phyloP scores from a whole-genome alignment of 2,888 invertebrate genomes.

The Beris morrisii region DNA sequence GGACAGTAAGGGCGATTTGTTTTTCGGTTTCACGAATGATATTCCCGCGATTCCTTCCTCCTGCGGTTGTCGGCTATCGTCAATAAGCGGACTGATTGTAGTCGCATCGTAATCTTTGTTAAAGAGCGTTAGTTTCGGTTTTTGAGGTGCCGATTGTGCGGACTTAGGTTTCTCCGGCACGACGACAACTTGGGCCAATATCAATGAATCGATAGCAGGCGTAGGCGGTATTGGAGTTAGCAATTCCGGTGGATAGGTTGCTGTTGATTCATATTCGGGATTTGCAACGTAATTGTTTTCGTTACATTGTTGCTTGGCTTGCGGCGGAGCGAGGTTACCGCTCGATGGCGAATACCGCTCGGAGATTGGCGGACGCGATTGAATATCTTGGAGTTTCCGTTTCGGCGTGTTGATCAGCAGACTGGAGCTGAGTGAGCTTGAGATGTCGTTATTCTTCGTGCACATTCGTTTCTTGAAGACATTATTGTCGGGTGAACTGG shows the following conservation, averaged over 20 bases:
- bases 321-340: conserved; percentile 12
- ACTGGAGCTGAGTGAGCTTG: conserved; percentile 54
- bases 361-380: conserved; percentile 4
- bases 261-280: neutral
- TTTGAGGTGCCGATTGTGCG: conserved; percentile 28
- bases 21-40: conserved; percentile 53
- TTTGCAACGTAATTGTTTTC: conserved; percentile 19
- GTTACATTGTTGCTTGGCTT: conserved; percentile 34
- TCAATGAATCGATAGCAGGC: conserved; percentile 7
- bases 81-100: conserved; percentile 14
- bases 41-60: conserved; percentile 48
- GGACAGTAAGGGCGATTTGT: conserved; percentile 41
- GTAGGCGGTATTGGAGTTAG: conserved; percentile 31
- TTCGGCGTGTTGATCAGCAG: conserved; percentile 41
- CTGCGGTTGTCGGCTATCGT: conserved; percentile 26
- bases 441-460: conserved; percentile 51
- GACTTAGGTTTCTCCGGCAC: neutral
- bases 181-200: neutral
- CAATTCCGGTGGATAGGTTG: conserved; percentile 21
- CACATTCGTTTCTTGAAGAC: conserved; percentile 49
- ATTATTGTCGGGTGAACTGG: conserved; percentile 44
- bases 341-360: neutral
- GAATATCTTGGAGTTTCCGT: conserved; percentile 32
- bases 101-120: conserved; percentile 46
- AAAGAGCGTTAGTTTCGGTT: conserved; percentile 52